Evolutionary conservation across 2,797 vertebrate genomes (phyloP).

Genomic region (Sebastes vulpes): DNA sequence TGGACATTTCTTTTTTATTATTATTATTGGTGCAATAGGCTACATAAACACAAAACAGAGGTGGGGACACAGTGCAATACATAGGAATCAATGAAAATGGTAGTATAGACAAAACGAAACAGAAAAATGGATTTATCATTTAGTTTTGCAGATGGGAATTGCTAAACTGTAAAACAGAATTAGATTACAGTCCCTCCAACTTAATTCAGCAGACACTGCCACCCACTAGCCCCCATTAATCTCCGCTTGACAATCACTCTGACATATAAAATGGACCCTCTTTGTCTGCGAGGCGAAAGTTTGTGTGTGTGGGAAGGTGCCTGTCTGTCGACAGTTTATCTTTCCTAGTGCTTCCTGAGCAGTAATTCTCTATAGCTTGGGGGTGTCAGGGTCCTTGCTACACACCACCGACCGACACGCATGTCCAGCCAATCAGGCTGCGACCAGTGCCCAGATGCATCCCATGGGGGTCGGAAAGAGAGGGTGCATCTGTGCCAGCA

Average conservation of each 20-base stretch:
- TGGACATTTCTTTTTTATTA: background rate
- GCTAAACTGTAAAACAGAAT: slow-evolving; percentile 30
- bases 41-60: background rate
- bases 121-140: background rate
- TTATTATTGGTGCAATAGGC: background rate
- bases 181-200: slow-evolving; percentile 29
- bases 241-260: slow-evolving; percentile 60
- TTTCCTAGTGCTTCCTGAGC: slow-evolving; percentile 53
- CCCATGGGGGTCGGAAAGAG: slow-evolving; percentile 7
- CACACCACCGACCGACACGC: slow-evolving; percentile 18
- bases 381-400: slow-evolving; percentile 42
- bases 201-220: slow-evolving; percentile 44
- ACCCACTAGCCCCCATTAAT: slow-evolving; percentile 59
- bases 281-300: slow-evolving; percentile 62
- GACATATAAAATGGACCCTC: slow-evolving; percentile 72
- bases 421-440: slow-evolving; percentile 27
- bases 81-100: background rate
- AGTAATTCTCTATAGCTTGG: slow-evolving; percentile 64
- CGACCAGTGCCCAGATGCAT: background rate
- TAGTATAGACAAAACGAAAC: background rate
- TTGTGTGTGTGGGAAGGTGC: slow-evolving; percentile 68
- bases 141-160: background rate
- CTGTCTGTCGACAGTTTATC: slow-evolving; percentile 67
- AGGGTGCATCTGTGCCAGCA: slow-evolving; percentile 52
- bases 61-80: background rate